Percentiles rank a stretch among this genome's conserved stretches.
Evolutionary conservation across 2,888 invertebrate genomes (phyloP).

Genomic region (Rhorus exstirpatorius): DNA sequence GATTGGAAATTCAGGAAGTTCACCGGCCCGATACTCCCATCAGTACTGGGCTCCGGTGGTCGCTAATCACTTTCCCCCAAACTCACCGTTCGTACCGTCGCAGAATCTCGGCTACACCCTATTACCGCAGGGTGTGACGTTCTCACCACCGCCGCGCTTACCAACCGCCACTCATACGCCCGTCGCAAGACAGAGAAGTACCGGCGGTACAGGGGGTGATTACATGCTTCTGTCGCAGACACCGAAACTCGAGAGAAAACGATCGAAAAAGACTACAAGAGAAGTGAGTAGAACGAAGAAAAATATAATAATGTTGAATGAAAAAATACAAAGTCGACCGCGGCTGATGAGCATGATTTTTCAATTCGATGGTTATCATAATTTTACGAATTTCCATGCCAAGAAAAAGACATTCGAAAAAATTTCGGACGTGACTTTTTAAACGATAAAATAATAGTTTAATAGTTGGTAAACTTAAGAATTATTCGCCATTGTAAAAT

Average conservation of each 20-base stretch:
- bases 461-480: background rate
- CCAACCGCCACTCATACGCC: conserved; percentile 79
- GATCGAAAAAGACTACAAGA: conserved; percentile 81
- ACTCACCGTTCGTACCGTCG: conserved; percentile 88
- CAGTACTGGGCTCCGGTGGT: conserved; percentile 90
- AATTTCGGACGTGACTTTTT: too few relatives aligned
- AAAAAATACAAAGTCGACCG: background rate
- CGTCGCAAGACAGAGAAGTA: conserved; percentile 81
- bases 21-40: conserved; percentile 87
- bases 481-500: background rate
- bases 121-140: conserved; percentile 81
- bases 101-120: conserved; percentile 81
- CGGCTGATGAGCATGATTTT: background rate
- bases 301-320: background rate
- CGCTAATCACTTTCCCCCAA: conserved; percentile 91
- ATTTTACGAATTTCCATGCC: too few relatives aligned
- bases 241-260: conserved; percentile 83
- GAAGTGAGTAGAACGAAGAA: conserved; percentile 77
- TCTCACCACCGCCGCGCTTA: conserved; percentile 81
- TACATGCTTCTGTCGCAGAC: conserved; percentile 84
- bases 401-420: background rate
- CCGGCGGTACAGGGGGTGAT: conserved; percentile 80
- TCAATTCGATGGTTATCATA: too few relatives aligned
- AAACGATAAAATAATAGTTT: background rate
- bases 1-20: conserved; percentile 84